Evolutionary conservation across 2,113 vertebrate species (phyloP).

Genomic region (Leucoraja erinaceus): DNA sequence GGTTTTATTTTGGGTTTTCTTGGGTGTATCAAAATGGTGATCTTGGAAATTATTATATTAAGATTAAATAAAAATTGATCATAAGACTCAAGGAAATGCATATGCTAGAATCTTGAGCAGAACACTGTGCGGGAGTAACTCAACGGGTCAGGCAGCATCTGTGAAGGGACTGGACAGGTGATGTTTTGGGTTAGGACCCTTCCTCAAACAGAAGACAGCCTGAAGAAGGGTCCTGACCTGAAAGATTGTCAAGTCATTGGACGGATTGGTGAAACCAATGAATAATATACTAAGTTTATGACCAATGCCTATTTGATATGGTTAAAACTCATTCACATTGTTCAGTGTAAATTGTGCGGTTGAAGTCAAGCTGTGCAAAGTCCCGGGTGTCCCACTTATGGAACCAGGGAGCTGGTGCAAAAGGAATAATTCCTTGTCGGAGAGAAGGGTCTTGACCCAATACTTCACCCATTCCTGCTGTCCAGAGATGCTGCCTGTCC

Average conservation of each 20-base stretch:
- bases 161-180: too few relatives aligned
- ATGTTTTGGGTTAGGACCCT: too few relatives aligned
- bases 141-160: too few relatives aligned
- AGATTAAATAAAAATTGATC: neutral
- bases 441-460: too few relatives aligned
- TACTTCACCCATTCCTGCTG: too few relatives aligned
- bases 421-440: neutral
- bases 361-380: neutral
- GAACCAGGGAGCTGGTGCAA: neutral
- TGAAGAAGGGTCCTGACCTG: too few relatives aligned
- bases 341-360: neutral
- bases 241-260: neutral
- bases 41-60: neutral
- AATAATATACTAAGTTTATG: neutral
- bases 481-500: too few relatives aligned
- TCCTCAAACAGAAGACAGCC: too few relatives aligned
- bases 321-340: neutral
- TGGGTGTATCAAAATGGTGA: neutral
- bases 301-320: neutral
- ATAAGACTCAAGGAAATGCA: too few relatives aligned
- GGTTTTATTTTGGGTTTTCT: neutral
- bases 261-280: neutral
- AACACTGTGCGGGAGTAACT: too few relatives aligned
- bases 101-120: too few relatives aligned
- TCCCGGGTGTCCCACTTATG: neutral